Evolutionary conservation across 2,113 vertebrate species (phyloP).

Genomic region (Myrmecobius fasciatus): DNA sequence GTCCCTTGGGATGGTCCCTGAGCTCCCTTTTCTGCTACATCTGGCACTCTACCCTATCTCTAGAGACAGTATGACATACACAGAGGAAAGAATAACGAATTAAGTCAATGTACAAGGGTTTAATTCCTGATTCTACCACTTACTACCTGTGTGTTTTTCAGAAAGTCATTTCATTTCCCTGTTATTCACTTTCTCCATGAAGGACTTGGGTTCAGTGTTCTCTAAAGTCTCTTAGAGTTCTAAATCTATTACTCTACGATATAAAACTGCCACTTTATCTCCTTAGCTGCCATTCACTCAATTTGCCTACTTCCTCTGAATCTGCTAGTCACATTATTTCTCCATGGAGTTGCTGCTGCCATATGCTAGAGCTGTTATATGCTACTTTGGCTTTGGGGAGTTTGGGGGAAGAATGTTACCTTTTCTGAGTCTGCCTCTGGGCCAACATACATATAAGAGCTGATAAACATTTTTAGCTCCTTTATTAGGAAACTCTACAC

Average conservation of each 20-base stretch:
- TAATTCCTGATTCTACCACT: neutral
- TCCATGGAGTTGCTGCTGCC: neutral
- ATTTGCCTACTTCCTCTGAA: neutral
- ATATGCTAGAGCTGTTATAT: neutral
- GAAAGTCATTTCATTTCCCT: neutral
- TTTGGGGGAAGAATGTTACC: neutral
- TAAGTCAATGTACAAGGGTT: neutral
- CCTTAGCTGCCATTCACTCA: neutral
- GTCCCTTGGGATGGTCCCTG: neutral
- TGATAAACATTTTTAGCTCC: neutral
- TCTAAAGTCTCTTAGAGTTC: neutral
- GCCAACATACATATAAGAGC: neutral
- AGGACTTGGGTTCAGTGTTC: neutral
- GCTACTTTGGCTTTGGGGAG: neutral
- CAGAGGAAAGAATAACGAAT: neutral
- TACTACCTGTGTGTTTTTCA: neutral
- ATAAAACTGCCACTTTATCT: neutral
- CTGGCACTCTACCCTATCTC: neutral
- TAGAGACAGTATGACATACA: neutral
- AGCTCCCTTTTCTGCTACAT: neutral
- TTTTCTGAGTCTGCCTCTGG: neutral
- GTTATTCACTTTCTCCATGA: neutral
- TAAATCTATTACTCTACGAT: neutral
- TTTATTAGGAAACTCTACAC: neutral
- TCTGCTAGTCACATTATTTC: neutral